Evolutionary conservation across 1,140 invertebrate genomes (phyloP), one percentile per base, ranked within the genome.

Genomic region (Lasioglossum albipes): DNA sequence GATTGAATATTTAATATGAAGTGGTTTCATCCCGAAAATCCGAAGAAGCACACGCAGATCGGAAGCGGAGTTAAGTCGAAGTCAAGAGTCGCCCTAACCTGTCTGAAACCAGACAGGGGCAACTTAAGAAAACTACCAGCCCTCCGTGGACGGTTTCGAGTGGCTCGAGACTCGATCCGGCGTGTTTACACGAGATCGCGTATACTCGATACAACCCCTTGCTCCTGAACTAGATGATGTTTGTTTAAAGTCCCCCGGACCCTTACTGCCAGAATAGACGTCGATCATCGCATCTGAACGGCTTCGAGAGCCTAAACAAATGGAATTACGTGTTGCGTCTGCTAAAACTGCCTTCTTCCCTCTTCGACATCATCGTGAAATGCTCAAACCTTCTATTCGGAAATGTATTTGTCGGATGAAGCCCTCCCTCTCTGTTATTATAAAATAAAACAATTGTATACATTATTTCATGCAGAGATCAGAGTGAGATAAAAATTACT

Each of bases 41-140:
- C 7, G 10, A 68, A 75, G 52, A 52, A 75, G 67, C 42, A 67
- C 52, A 61, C 41, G 27, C 54, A 70, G 75, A 79, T 86, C 71
- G 75, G 31, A 52, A 61, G 72, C 85, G 71, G 57, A 80, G 75
- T 85, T 83, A 86, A 86, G 83, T 84, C 84, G 85, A 74, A 83
- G 86, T 85, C 76, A 80, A 88, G 84, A 83, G 83, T 76, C 49
- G 42, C 77, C 80, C 81, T 76, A 88, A 85, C 86, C 80, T 85
- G 84, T 76, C 81, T 83, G 65, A 78, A 78, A 67, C 72, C 68
- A 78, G 75, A 72, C 36, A 75, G 69, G 65, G 57, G 75, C 70
- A 68, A 76, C 84, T 83, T 86, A 86, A 86, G 84, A 86, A 86
- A 86, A 86, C 85, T 86, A 83, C 76, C 85, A 86, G 85, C 84